Evolutionary conservation across 2,888 invertebrate genomes (phyloP), one percentile per base, ranked within the genome.

Genomic region (Parnassius apollo): DNA sequence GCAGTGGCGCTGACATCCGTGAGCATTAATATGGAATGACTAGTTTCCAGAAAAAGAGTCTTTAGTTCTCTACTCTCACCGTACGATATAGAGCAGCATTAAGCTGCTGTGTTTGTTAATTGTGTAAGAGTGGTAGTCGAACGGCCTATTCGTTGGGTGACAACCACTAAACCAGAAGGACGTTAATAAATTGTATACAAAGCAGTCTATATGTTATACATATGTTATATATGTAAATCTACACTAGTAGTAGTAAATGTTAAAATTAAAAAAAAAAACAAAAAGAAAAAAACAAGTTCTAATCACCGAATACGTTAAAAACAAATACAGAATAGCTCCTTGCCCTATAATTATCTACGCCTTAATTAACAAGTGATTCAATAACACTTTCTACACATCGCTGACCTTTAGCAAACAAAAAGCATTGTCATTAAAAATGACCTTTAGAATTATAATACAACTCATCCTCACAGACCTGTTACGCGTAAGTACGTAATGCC

Each of bases 401-500:
- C 57, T 66, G 68, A 66, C 66, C 67, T 70, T 69, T 69, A 59
- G 42, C 57, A 60, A 60, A 62, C 64, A 61, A 62, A 61, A 42
- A 65, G 67, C 68, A 65, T 62, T 57, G 62, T 63, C 60, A 71
- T 71, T 71, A 70, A 62, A 69, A 66, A 55, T 71, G 70, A 72
- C 72, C 71, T 71, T 72, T 72, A 18, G 50, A 9, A 57, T 63
- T 59, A 68, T 64, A 63, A 61, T 58, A 64, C 61, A 64, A 44
- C 62, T 62, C 62, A 57, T 62, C 59, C 54, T 53, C 58, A 54
- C 54, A 57, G 46, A 64, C 51, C 66, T 51, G 51, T 66, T 65
- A 75, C 76, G 73, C 48, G 74, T 70, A 71, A 66, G 63, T 63
- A 73, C 72, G 74, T 77, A 76, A 78, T 69, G 68, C 65, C 56